Conservation (phyloP, 2,113 vertebrate genomes). For the Passerina amoena region DNA sequence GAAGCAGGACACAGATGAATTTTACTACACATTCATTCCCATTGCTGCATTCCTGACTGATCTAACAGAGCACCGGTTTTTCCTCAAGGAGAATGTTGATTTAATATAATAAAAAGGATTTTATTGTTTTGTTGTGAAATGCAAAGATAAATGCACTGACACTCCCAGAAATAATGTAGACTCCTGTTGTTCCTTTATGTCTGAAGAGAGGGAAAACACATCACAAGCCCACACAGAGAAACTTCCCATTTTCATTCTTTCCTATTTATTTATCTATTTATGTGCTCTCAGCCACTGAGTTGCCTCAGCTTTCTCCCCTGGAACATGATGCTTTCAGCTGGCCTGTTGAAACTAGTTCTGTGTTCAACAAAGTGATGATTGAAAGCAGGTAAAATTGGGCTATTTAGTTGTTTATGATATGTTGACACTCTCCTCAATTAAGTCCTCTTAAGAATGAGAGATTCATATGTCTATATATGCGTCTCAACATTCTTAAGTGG, state of each 20-base stretch:
- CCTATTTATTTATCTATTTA: background rate
- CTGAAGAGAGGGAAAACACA: background rate
- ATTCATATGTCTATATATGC: background rate
- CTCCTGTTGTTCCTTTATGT: background rate
- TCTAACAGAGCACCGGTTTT: background rate
- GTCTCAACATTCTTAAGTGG: background rate
- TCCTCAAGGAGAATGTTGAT: background rate
- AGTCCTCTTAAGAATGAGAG: background rate
- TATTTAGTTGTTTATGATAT: background rate
- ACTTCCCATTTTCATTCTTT: background rate
- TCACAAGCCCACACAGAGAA: background rate
- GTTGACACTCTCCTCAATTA: background rate
- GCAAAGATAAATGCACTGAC: background rate
- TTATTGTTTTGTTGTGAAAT: background rate
- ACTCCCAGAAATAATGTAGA: background rate
- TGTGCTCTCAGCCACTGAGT: background rate
- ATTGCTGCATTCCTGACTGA: background rate
- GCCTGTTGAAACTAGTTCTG: background rate
- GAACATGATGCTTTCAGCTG: background rate
- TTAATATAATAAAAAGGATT: background rate
- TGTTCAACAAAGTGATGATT: background rate
- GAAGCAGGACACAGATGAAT: background rate
- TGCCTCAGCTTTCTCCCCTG: background rate
- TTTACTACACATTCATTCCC: background rate
- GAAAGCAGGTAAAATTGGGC: background rate